Base-by-base conservation (phyloP, 2,113 vertebrate species). In the Bothrops jararaca region DNA sequence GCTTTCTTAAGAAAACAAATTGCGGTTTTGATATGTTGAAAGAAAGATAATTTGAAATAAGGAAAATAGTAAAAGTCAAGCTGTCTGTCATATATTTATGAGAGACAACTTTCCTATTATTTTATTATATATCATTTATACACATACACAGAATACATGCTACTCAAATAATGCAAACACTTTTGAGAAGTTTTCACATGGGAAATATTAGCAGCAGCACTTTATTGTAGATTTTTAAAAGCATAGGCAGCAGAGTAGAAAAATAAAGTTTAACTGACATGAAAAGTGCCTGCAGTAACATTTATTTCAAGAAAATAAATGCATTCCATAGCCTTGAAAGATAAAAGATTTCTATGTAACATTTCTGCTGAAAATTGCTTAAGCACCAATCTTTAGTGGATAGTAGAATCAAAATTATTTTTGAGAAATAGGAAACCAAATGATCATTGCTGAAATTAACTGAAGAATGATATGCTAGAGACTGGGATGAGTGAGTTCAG, bases 301-400 rank as follows among this genome's bases (percentile, higher is more conserved):
- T 39, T 7, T 86, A 26, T 9, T 57, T 90, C n/a, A 90, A 45
- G 42, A 91, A 96, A 95, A 95, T 39, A 92, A 93, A 95, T 90
- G 85, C 34, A 91, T 6, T 92, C 5, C 89, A 58, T 80, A 80
- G 64, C 80, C 0, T 0, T 13, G 91, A 53, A 91, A 95, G 22
- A 93, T 58, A 94, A 95, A 94, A 92, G 1, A 3, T 8, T 85
- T 89, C 48, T 0, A 39, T 0, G 57, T 74, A 89, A 0, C 57
- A 3, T 90, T 93, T 94, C 88, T 80, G 7, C 8, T 45, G 8
- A 91, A 85, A 94, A 45, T 5, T 48, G 53, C 89, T 13, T 54
- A 34, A 94, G 85, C 3, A 85, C 4, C 93, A 45, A 92, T 88
- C 56, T 89, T 48, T 9, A 45, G 0, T 42, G n/a, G 39, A 64